phyloP scores from a whole-genome alignment of 2,113 vertebrate species.

The Nerophis lumbriciformis region DNA sequence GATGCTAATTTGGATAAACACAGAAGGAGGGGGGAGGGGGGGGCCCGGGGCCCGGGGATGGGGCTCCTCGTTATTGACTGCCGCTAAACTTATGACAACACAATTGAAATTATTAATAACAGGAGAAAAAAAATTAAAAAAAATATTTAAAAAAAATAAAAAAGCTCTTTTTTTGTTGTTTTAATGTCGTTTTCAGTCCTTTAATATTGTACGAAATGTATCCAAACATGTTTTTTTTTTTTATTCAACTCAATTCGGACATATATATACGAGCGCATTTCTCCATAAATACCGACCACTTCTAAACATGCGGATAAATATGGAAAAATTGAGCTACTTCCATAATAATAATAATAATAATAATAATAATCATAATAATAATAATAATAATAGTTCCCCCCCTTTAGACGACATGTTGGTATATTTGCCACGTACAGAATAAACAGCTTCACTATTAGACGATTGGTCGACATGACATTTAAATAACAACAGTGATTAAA shows the following conservation, averaged over 20 bases:
- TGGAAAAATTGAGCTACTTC: conserved; percentile 97
- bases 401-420: conserved; percentile 90
- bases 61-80: conserved; percentile 83
- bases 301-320: conserved; percentile 99
- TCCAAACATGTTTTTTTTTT: conserved; percentile 97
- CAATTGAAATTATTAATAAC: background rate
- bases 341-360: conserved; percentile 59
- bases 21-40: conserved; percentile 56
- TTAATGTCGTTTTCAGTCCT: conserved; percentile 79
- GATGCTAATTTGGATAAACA: conserved; percentile 92
- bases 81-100: conserved; percentile 48
- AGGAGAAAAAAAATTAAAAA: too few relatives aligned
- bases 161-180: too few relatives aligned
- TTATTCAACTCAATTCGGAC: conserved; percentile 97
- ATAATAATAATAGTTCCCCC: conserved; percentile 43
- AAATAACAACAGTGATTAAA: conserved; percentile 88
- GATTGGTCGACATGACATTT: conserved; percentile 98
- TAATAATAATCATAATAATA: conserved; percentile 56
- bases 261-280: conserved; percentile 88
- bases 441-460: conserved; percentile 97
- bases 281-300: conserved; percentile 99
- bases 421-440: conserved; percentile 97
- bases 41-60: conserved; percentile 39
- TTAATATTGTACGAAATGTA: conserved; percentile 99
- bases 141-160: too few relatives aligned